Conservation (phyloP, 2,888 invertebrate genomes). For the Vandiemenella viatica region DNA sequence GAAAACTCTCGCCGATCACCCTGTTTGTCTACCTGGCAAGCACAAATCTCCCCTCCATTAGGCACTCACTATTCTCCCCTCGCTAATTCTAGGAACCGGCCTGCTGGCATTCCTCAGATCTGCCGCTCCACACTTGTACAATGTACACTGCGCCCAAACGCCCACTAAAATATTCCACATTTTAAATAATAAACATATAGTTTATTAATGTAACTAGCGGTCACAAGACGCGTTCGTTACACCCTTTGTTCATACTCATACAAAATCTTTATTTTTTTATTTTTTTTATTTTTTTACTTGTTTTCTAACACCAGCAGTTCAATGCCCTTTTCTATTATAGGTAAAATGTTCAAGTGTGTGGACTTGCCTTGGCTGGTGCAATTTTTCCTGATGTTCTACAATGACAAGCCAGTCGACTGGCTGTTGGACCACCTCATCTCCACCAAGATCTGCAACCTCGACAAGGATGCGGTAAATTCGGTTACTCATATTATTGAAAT, state of each 20-base stretch:
- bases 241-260: background rate
- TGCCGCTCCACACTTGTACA: no score
- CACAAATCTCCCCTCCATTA: no score
- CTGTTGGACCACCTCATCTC: slow-evolving; percentile 76
- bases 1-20: no score
- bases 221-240: no score
- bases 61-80: no score
- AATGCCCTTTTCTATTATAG: slow-evolving; percentile 29
- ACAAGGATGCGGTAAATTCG: slow-evolving; percentile 54
- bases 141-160: no score
- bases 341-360: slow-evolving; percentile 78
- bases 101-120: no score
- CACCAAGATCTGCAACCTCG: slow-evolving; percentile 76
- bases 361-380: slow-evolving; percentile 76
- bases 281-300: slow-evolving; percentile 3
- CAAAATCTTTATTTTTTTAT: slow-evolving; percentile 1
- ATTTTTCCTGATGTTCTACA: slow-evolving; percentile 89
- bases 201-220: background rate
- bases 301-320: background rate
- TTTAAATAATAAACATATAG: background rate
- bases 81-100: no score
- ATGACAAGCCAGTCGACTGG: slow-evolving; percentile 96
- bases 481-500: no score
- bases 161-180: background rate
- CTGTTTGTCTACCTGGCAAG: no score